Conservation (phyloP, 2,888 invertebrate genomes). For the Spilarctia lutea region DNA sequence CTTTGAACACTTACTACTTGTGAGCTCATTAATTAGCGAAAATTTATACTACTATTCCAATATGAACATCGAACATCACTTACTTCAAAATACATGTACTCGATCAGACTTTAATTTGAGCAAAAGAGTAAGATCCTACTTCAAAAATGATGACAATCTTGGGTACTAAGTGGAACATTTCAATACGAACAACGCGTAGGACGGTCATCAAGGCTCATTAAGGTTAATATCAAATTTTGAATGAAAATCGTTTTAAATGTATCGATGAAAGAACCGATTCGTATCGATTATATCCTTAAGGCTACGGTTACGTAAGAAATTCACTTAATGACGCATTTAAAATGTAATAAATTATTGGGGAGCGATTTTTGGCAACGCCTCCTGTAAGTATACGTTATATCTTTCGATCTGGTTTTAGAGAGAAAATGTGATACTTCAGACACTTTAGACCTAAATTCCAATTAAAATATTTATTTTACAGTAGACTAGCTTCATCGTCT, state of each 20-base stretch:
- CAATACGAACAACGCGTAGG: constrained; percentile 55
- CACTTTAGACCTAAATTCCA: constrained; percentile 4
- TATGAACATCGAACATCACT: not conserved
- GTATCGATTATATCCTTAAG: constrained; percentile 69
- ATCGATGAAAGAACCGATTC: constrained; percentile 80
- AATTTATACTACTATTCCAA: too few relatives aligned
- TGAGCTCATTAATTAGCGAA: too few relatives aligned
- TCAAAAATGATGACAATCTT: not conserved
- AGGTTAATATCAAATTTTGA: constrained; percentile 81
- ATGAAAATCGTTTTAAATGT: constrained; percentile 80
- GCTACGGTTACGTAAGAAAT: constrained; percentile 54
- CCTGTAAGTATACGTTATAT: constrained; percentile 25
- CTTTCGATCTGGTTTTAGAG: constrained; percentile 13
- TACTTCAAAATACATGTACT: not conserved
- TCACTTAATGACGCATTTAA: constrained; percentile 68
- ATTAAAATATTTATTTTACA: not conserved
- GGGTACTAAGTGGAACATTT: constrained; percentile 43
- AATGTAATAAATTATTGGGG: constrained; percentile 52
- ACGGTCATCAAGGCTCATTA: constrained; percentile 81
- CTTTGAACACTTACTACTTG: not conserved
- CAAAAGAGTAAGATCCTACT: not conserved
- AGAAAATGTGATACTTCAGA: not conserved
- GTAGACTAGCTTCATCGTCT: not conserved
- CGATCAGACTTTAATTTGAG: not conserved
- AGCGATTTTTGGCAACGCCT: constrained; percentile 41